phyloP scores from a whole-genome alignment of 2,888 invertebrate genomes.

The Oscheius myriophilus region DNA sequence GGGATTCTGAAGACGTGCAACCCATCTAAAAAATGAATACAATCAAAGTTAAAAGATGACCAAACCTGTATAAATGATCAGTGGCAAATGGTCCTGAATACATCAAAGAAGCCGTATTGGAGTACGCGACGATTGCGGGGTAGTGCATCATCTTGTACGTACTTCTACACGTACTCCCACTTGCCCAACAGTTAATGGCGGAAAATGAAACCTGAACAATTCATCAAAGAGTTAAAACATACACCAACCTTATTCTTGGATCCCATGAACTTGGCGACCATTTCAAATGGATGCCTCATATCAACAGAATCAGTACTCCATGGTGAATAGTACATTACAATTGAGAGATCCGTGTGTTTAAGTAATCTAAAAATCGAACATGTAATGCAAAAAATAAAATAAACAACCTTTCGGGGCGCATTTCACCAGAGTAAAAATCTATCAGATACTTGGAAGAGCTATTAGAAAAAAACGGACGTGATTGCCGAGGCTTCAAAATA shows the following conservation, averaged over 20 bases:
- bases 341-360: conserved; percentile 38
- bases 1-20: conserved; percentile 11
- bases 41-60: not conserved
- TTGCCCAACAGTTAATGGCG: conserved; percentile 48
- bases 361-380: conserved; percentile 8
- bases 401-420: conserved; percentile 11
- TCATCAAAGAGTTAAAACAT: not conserved
- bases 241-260: not conserved
- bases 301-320: conserved; percentile 52
- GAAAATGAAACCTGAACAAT: conserved; percentile 42
- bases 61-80: conserved; percentile 26
- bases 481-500: conserved; percentile 15
- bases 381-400: too few relatives aligned
- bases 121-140: conserved; percentile 47
- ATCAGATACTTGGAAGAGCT: conserved; percentile 20
- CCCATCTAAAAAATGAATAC: conserved; percentile 16
- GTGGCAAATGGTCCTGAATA: conserved; percentile 3
- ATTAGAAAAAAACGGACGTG: conserved; percentile 29
- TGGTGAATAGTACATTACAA: conserved; percentile 53
- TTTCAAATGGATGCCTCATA: conserved; percentile 33
- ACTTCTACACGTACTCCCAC: conserved; percentile 39
- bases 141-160: conserved; percentile 45
- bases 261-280: conserved; percentile 33
- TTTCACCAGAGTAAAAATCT: conserved; percentile 23
- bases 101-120: conserved; percentile 10